Evolutionary conservation across 2,888 invertebrate genomes (phyloP), one percentile per base, ranked within the genome.

Genomic region (Gasteruption jaculator): DNA sequence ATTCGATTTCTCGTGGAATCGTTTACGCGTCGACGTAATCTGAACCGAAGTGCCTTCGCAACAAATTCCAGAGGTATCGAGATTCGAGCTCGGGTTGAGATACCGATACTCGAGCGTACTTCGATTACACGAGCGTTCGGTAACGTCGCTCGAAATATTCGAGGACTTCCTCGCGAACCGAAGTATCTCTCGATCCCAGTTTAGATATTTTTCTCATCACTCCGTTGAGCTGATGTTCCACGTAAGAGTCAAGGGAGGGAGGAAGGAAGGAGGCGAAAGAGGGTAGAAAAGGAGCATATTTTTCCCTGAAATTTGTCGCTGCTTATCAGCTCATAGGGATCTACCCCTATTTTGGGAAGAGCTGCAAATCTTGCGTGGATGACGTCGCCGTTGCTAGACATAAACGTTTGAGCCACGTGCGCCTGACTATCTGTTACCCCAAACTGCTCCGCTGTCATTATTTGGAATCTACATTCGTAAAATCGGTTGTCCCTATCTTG

Each of bases 281-380:
- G 32, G 12, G 35, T 45, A 66, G 62, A 46, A 59, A 43, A 45
- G 34, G 44, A 56, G 58, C 68, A 68, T 68, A 67, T 68, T 68
- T 68, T 63, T 62, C 60, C n/a, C 60, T 56, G 58, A 67, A 69
- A 69, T 68, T 68, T 68, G 68, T 68, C 68, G 62, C 54, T 49
- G 53, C 56, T n/a, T 68, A 68, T 69, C 66, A 54, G 48, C 25
- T 54, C 50, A 45, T 50, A 50, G 62, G 60, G 63, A 68, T 69
- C 67, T 69, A 66, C 68, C 68, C 68, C 60, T 61, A 54, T n/a
- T n/a, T n/a, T n/a, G 44, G 52, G 57, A 81, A 66, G 71, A 81
- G 50, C 77, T 80, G 69, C 76, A 80, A 56, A 63, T 61, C 65
- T 61, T 53, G 47, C n/a, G n/a, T n/a, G n/a, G n/a, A n/a, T n/a